Percentiles rank a stretch among this genome's conserved stretches.
phyloP scores from a whole-genome alignment of 2,888 invertebrate genomes.

The Trachelus tabidus region DNA sequence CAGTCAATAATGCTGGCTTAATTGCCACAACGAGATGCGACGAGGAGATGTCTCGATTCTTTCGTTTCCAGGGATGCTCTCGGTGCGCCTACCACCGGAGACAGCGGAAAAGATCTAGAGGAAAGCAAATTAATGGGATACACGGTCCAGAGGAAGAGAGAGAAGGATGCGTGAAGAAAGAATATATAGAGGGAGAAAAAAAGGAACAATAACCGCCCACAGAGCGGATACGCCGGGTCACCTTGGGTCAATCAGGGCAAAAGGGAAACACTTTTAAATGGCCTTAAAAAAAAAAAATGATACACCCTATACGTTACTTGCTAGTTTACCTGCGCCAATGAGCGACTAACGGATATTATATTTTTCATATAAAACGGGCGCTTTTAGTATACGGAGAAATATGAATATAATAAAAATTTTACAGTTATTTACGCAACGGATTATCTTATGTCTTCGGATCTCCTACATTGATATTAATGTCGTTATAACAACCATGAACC shows the following conservation, averaged over 20 bases:
- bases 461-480: constrained; percentile 52
- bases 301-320: neutral
- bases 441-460: constrained; percentile 27
- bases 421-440: neutral
- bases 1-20: constrained; percentile 40
- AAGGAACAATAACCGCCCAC: constrained; percentile 5
- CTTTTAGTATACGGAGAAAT: accelerated
- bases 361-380: neutral
- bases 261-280: neutral
- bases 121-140: neutral
- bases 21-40: constrained; percentile 42
- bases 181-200: neutral
- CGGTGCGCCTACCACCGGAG: constrained; percentile 38
- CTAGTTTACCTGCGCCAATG: neutral
- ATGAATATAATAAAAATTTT: neutral
- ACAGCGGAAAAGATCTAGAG: neutral
- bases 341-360: neutral
- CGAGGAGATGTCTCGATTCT: constrained; percentile 15
- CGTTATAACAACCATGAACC: constrained; percentile 35
- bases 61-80: constrained; percentile 3
- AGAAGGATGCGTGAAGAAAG: constrained; percentile 10
- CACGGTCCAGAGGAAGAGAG: neutral
- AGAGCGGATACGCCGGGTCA: constrained; percentile 49
- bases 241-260: constrained; percentile 11
- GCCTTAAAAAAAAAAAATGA: neutral